Conservation (phyloP, 1,140 invertebrate genomes). For the Tribolium castaneum region DNA sequence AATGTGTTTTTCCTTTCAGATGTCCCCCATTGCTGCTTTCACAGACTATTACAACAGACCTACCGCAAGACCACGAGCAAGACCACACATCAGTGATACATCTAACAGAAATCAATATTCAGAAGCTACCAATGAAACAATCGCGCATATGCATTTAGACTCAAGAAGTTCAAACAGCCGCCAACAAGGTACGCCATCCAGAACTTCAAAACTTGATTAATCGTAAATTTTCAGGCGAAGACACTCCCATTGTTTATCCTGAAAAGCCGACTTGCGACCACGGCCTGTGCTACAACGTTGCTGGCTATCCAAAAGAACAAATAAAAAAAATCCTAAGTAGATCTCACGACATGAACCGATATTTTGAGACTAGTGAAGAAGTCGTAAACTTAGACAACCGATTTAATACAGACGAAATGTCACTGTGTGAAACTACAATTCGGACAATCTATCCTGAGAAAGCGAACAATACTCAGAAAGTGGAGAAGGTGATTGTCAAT, state of each 20-base stretch:
- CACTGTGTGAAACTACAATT: slow-evolving; percentile 1
- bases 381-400: neutral
- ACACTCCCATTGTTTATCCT: neutral
- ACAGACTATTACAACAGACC: slow-evolving; percentile 10
- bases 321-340: slow-evolving; percentile 1
- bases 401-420: slow-evolving; percentile 17
- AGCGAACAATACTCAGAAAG: slow-evolving; percentile 11
- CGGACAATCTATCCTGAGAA: slow-evolving; percentile 24
- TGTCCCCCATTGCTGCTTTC: neutral
- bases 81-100: neutral
- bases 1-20: neutral
- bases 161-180: neutral
- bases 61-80: neutral
- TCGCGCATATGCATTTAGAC: neutral
- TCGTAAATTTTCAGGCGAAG: neutral
- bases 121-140: neutral
- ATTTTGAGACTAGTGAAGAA: neutral
- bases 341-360: slow-evolving; percentile 16
- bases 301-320: slow-evolving; percentile 14
- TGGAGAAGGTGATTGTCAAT: slow-evolving; percentile 30
- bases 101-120: neutral
- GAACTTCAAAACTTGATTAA: neutral
- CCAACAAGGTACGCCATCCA: neutral
- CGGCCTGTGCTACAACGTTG: neutral
- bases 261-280: neutral